phyloP scores from a whole-genome alignment of 1,140 invertebrate genomes.

The Drosophila melanica region DNA sequence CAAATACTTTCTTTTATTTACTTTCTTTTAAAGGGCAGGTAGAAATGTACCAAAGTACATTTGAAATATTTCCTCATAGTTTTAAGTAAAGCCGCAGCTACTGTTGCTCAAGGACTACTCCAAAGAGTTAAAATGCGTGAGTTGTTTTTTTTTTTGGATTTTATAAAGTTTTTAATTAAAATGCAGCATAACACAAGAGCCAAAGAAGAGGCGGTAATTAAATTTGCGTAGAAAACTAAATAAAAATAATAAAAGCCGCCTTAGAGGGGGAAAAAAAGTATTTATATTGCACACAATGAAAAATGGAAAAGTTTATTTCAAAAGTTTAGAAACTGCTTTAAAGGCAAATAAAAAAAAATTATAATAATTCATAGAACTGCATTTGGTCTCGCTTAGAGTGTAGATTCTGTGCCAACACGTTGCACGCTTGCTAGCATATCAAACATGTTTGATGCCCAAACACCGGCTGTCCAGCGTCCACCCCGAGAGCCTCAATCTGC shows the following conservation, averaged over 20 bases:
- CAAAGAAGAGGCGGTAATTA: not conserved
- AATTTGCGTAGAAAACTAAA: not conserved
- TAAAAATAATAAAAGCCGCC: not conserved
- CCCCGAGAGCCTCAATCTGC: constrained; percentile 9
- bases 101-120: constrained; percentile 12
- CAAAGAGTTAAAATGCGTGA: constrained; percentile 4
- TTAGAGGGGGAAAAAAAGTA: not conserved
- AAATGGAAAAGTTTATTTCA: no score
- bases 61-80: not conserved
- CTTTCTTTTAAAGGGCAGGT: not conserved
- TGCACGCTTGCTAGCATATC: constrained; percentile 8
- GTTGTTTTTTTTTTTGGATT: constrained; percentile 7
- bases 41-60: no score
- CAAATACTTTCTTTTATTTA: not conserved
- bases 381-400: no score
- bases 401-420: not conserved
- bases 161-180: constrained; percentile 15
- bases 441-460: constrained; percentile 28
- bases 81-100: not conserved
- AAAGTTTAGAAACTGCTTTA: no score
- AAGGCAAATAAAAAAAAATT: no score
- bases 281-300: no score
- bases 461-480: constrained; percentile 6
- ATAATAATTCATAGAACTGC: no score
- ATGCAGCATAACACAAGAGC: not conserved